A percentile compares a stretch with the other conserved stretches of the same genome.
These are phyloP conservation scores for Hirtodrosophila trivittata DNA, from an alignment of 2,888 invertebrate species.

Conservation along the genomic window DNA sequence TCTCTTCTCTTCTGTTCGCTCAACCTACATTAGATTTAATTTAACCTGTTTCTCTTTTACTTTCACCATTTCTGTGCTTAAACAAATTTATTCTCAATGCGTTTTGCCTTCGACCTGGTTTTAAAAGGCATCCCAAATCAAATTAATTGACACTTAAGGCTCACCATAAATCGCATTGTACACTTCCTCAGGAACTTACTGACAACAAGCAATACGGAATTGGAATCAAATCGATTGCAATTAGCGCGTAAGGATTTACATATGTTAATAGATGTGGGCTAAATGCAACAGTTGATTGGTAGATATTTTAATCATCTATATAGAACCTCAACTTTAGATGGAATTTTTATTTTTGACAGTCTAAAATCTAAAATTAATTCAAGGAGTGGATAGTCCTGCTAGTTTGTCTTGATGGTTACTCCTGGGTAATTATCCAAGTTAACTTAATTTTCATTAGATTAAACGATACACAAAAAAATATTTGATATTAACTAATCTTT, in stretches of 20 bases:
- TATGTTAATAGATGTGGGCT: constrained; percentile 35
- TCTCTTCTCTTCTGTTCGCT: constrained; percentile 1
- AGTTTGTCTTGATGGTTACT: no score
- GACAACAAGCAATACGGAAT: neutral
- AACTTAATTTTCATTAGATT: no score
- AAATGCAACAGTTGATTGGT: constrained; percentile 53
- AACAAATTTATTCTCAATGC: constrained; percentile 65
- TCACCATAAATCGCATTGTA: constrained; percentile 56
- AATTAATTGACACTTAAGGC: constrained; percentile 74
- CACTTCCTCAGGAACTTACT: constrained; percentile 28
- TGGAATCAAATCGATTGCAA: constrained; percentile 47
- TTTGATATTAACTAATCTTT: no score
- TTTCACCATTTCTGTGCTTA: constrained; percentile 30
- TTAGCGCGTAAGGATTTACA: constrained; percentile 45
- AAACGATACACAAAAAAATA: no score
- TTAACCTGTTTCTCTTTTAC: constrained; percentile 40
- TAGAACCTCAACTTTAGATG: no score
- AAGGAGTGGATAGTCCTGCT: neutral
- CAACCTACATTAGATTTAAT: constrained; percentile 55
- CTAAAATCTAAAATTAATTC: no score
- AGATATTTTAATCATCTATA: no score
- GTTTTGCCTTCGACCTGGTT: constrained; percentile 5
- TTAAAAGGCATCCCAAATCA: constrained; percentile 60
- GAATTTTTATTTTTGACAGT: neutral
- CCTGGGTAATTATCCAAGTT: no score